Evolutionary conservation across 2,113 vertebrate genomes (phyloP), one percentile per base, ranked within the genome.

Genomic region (Chelonoidis abingdonii): DNA sequence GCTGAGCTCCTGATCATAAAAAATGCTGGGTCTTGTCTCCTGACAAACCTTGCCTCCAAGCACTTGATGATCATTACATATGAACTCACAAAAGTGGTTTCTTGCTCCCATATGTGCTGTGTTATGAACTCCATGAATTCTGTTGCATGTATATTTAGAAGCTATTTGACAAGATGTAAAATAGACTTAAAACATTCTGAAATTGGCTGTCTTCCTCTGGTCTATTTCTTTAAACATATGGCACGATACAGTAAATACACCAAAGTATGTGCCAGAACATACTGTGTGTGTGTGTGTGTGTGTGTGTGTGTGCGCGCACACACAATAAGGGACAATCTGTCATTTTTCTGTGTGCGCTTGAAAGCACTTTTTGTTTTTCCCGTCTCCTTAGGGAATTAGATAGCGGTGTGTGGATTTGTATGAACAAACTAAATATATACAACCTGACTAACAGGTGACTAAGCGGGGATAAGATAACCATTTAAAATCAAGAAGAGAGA

Each of bases 191-290:
- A 97, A 86, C 94, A 96, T 97, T 97, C 86, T 96, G 92, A 97
- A 97, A 93, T 69, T 97, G 97, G 86, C 94, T 97, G 93, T 98
- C 98, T 96, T 97, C 84, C 94, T 96, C 94, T 98, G 93, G 95
- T 98, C 97, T 96, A 75, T 93, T 98, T 97, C 95, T 97, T 96
- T 89, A 95, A 97, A 83, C 97, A 97, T 98, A 98, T 97, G 97
- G 97, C 88, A 82, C 93, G 72, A 91, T 88, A 88, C 95, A 97
- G 95, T 97, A 98, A 98, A 98, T 97, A 97, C n/a, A 97, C 91
- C 84, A 97, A 96, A 86, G 92, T 93, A 96, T 98, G 97, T 98
- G 97, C 97, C 97, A 98, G 98, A 98, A 98, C 97, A 98, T 98
- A 98, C 96, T 98, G 31, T 83, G 93, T 22, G 54, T 78, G 91